These are phyloP conservation scores for Phaethon lepturus DNA, from an alignment of 2,113 vertebrate genomes.

Conservation along the genomic window DNA sequence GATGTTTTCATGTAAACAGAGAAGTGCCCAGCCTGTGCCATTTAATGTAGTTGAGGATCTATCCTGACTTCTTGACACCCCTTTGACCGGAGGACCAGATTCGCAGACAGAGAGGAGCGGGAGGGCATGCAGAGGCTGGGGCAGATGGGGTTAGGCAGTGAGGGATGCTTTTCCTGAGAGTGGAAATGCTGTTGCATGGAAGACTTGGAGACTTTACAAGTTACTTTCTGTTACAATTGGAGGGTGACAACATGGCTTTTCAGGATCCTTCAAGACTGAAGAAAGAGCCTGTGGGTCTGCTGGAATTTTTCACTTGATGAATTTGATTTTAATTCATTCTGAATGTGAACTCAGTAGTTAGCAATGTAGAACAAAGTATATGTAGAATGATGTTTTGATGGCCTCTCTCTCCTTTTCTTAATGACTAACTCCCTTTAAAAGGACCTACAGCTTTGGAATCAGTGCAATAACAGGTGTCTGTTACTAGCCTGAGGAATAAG, in stretches of 20 bases:
- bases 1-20: not conserved
- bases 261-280: not conserved
- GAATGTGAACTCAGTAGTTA: not conserved
- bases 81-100: not conserved
- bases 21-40: not conserved
- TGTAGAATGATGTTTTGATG: not conserved
- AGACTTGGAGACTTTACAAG: not conserved
- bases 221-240: not conserved
- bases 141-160: not conserved
- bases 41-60: not conserved
- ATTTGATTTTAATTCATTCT: not conserved
- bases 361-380: not conserved
- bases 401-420: not conserved
- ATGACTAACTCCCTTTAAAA: not conserved
- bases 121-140: not conserved
- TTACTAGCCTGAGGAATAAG: not conserved
- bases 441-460: not conserved
- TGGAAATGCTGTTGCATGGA: not conserved
- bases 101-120: not conserved
- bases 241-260: not conserved
- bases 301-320: not conserved
- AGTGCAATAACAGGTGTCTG: not conserved
- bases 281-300: not conserved
- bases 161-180: not conserved
- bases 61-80: not conserved